phyloP scores from a whole-genome alignment of 2,797 vertebrate species.

The Oreonectes daqikongensis region DNA sequence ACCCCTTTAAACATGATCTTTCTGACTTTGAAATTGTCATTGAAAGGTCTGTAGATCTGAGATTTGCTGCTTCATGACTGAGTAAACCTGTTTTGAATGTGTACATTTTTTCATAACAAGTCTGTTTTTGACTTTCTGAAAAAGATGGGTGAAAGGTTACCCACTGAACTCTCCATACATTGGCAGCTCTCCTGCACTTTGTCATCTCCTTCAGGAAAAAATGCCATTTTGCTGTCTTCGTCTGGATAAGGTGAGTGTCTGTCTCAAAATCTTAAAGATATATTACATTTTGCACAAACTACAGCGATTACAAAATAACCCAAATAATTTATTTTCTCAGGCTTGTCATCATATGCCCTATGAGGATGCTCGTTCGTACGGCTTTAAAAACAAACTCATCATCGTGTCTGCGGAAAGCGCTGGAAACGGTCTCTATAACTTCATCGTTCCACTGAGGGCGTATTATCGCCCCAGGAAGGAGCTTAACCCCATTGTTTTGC shows the following conservation, averaged over 20 bases:
- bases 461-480: constrained; percentile 84
- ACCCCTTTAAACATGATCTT: no score
- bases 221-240: constrained; percentile 85
- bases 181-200: constrained; percentile 84
- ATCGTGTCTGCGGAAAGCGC: constrained; percentile 84
- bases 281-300: neutral
- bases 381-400: constrained; percentile 84
- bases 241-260: constrained; percentile 78
- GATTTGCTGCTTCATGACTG: no score
- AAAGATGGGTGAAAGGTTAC: constrained; percentile 85
- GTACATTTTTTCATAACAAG: constrained; percentile 36
- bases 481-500: constrained; percentile 83
- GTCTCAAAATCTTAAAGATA: neutral
- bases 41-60: neutral
- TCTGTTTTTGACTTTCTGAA: constrained; percentile 47
- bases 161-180: constrained; percentile 85
- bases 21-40: no score
- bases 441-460: constrained; percentile 82
- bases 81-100: neutral
- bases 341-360: constrained; percentile 81
- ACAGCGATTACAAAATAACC: neutral
- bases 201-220: constrained; percentile 84
- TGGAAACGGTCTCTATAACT: constrained; percentile 86
- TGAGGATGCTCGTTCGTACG: constrained; percentile 82
- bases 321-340: constrained; percentile 58